phyloP scores from a whole-genome alignment of 1,140 invertebrate genomes.

The Octopus sinensis region DNA sequence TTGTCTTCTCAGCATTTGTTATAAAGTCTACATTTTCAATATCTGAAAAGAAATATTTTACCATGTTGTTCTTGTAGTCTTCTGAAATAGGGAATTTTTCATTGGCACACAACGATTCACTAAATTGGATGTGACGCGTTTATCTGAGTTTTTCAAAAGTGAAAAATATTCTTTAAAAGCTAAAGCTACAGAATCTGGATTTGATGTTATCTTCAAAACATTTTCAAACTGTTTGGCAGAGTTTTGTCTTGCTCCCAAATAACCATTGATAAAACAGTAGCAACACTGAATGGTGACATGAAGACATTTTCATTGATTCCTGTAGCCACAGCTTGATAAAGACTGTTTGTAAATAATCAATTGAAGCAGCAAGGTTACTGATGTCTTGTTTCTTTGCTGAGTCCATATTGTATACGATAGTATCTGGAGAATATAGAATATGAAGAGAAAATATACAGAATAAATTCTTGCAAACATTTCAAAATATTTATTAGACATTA shows the following conservation, averaged over 20 bases:
- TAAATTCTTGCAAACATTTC: no score
- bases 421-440: not conserved
- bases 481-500: no score
- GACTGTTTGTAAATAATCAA: not conserved
- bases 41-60: slow-evolving; percentile 20
- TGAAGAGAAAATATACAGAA: no score
- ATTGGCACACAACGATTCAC: no score
- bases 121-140: no score
- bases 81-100: no score
- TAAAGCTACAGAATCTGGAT: not conserved
- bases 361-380: not conserved
- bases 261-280: slow-evolving; percentile 77
- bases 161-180: slow-evolving; percentile 61
- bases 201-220: not conserved
- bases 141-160: no score
- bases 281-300: slow-evolving; percentile 84
- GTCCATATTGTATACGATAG: not conserved
- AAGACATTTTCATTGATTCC: slow-evolving; percentile 67
- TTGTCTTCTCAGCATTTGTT: no score
- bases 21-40: slow-evolving; percentile 18
- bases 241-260: slow-evolving; percentile 70
- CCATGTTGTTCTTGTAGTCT: no score
- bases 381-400: no score
- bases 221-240: slow-evolving; percentile 63
- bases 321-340: not conserved